A percentile compares a stretch with the other conserved stretches of the same genome.
Conservation (phyloP, 1,140 invertebrate genomes). For the Wasmannia auropunctata region DNA sequence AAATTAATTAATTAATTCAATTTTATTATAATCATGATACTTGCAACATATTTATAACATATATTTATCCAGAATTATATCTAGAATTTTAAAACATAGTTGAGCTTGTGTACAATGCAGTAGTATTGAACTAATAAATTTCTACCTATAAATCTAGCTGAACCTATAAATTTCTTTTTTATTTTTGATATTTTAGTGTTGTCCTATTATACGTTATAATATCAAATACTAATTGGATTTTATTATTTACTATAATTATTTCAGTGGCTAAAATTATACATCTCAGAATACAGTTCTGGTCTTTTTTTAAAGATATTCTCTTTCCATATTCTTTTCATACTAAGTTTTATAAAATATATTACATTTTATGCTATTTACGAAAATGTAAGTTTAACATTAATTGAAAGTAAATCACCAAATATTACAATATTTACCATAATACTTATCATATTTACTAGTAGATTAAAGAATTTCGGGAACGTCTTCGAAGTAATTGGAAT, state of each 20-base stretch:
- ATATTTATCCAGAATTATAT: too few species aligned
- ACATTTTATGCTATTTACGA: neutral
- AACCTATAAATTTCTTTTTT: neutral
- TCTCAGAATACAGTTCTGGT: neutral
- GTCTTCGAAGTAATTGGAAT: neutral
- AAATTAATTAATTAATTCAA: too few species aligned
- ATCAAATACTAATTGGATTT: neutral
- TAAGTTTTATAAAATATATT: neutral
- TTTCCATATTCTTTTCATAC: neutral
- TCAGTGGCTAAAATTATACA: neutral
- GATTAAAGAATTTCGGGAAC: neutral
- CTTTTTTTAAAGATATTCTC: neutral
- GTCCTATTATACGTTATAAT: neutral
- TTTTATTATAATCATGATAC: too few species aligned
- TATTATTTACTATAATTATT: neutral
- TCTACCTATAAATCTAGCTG: neutral
- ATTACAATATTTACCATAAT: neutral
- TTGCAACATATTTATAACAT: too few species aligned
- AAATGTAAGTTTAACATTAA: constrained; percentile 28
- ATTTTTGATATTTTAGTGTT: neutral
- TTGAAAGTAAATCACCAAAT: neutral
- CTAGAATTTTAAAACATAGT: too few species aligned
- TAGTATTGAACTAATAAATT: neutral
- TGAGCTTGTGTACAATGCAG: neutral
- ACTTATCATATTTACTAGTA: neutral